These are phyloP conservation scores for Ochropacha duplaris DNA, from an alignment of 2,888 invertebrate genomes.

Conservation along the genomic window DNA sequence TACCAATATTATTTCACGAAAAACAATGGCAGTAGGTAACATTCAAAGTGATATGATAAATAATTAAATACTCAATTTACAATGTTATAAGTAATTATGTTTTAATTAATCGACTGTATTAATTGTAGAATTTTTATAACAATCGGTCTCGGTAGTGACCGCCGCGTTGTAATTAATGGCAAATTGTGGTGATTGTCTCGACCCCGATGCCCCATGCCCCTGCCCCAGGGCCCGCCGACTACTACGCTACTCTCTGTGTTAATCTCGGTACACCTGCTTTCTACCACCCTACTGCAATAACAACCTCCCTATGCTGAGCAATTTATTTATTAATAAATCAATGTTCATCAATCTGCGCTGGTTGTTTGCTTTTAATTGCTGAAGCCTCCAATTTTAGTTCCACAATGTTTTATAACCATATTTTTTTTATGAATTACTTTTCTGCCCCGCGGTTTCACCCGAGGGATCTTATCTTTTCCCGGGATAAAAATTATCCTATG, in stretches of 20 bases:
- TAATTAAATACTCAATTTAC: too few species aligned
- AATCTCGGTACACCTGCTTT: constrained; percentile 1
- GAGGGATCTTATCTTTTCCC: too few species aligned
- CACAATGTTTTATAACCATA: too few species aligned
- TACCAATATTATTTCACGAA: too few species aligned
- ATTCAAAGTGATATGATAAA: too few species aligned
- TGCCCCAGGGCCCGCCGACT: constrained; percentile 22
- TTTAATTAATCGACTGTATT: constrained; percentile 9
- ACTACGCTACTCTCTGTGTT: constrained; percentile 13
- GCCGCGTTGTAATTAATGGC: constrained; percentile 60
- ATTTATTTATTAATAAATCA: constrained; percentile 4
- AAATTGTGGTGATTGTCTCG: constrained; percentile 55
- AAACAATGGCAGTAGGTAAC: too few species aligned
- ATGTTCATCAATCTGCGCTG: background rate
- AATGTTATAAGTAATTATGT: background rate
- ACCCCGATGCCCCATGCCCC: constrained; percentile 17
- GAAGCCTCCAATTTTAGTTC: background rate
- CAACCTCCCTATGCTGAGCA: background rate
- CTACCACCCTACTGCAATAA: background rate
- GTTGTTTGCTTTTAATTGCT: background rate
- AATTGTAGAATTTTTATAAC: constrained; percentile 32
- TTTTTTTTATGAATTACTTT: too few species aligned
- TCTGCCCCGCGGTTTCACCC: too few species aligned
- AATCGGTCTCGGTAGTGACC: constrained; percentile 40
- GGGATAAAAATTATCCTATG: too few species aligned